Evolutionary conservation across 2,797 vertebrate genomes (phyloP), one percentile per base, ranked within the genome.

Genomic region (Eleutherodactylus coqui): DNA sequence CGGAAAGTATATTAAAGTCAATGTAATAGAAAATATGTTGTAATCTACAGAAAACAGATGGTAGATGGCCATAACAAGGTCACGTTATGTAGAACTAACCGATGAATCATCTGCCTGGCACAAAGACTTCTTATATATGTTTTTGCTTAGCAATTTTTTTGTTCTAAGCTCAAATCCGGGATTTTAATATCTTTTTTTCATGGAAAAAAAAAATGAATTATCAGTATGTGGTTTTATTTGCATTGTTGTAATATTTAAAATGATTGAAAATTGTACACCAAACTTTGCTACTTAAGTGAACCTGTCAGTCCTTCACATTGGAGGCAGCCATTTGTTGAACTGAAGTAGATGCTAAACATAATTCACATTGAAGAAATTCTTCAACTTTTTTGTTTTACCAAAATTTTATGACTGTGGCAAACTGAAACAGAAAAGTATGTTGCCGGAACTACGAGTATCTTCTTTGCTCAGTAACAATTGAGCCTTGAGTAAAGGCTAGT

Each of bases 191-290:
- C 1, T 27, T 72, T 21, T 32, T 34, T 11, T 82, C 17, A 21
- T 41, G 24, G 19, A 70, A 49, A 53, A 34, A 36, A n/a, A 9
- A 5, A 55, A 21, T 53, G 5, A 38, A 43, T 27, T 75, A 58
- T 83, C 24, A 45, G 81, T 75, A 32, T 83, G 80, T 45, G 14
- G 36, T 75, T 73, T 83, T 14, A 83, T 75, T 67, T 83, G 81
- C 81, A 73, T 36, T 55, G 41, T 55, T 83, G 34, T 72, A 83
- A 58, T 29, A 16, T 58, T 55, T 29, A 60, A 60, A 67, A 81
- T 49, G 70, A 43, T 73, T 73, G 38, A 81, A 69, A 81, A 69
- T 34, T 49, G 62, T 55, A 34, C 49, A 58, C 21, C 34, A 53
- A 38, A 55, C 38, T 41, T 21, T 55, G 51, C 49, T 32, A 19